A percentile compares a stretch with the other conserved stretches of the same genome.
Evolutionary conservation across 2,888 invertebrate genomes (phyloP).

Genomic region (Metalampra italica): DNA sequence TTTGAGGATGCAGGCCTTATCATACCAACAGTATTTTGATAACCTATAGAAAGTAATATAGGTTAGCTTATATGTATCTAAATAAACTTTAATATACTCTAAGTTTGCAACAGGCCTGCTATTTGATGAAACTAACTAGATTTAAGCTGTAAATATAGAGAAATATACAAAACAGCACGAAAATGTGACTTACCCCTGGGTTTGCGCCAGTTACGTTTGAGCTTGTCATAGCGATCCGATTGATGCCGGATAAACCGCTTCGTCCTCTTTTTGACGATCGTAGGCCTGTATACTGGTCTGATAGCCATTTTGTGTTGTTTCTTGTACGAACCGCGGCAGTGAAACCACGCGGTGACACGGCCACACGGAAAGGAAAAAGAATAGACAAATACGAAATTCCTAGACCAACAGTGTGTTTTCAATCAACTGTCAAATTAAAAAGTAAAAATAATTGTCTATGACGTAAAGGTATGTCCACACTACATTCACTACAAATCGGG

Average conservation of each 20-base stretch:
- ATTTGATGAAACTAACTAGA: neutral
- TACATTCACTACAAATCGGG: neutral
- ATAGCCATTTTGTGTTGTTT: slow-evolving; percentile 87
- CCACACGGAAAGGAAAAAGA: slow-evolving; percentile 72
- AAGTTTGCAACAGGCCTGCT: neutral
- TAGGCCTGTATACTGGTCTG: slow-evolving; percentile 92
- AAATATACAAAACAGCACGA: neutral
- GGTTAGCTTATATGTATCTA: slow-evolving; percentile 1
- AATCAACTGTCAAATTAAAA: slow-evolving; percentile 16
- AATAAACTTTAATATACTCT: neutral
- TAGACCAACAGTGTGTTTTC: slow-evolving; percentile 54
- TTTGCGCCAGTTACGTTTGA: slow-evolving; percentile 99
- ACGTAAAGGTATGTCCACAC: neutral
- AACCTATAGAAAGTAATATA: slow-evolving; percentile 1
- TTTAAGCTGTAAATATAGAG: neutral
- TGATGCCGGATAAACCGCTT: slow-evolving; percentile 99
- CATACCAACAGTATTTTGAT: neutral
- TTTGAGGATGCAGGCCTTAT: neutral
- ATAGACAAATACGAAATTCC: slow-evolving; percentile 63
- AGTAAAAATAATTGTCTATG: slow-evolving; percentile 23
- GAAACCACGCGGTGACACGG: slow-evolving; percentile 78
- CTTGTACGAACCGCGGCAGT: slow-evolving; percentile 58
- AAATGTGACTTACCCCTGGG: slow-evolving; percentile 85
- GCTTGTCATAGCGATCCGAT: slow-evolving; percentile 97
- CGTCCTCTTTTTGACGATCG: slow-evolving; percentile 97